phyloP scores from a whole-genome alignment of 1,140 invertebrate genomes.

The Drepana arcuata region DNA sequence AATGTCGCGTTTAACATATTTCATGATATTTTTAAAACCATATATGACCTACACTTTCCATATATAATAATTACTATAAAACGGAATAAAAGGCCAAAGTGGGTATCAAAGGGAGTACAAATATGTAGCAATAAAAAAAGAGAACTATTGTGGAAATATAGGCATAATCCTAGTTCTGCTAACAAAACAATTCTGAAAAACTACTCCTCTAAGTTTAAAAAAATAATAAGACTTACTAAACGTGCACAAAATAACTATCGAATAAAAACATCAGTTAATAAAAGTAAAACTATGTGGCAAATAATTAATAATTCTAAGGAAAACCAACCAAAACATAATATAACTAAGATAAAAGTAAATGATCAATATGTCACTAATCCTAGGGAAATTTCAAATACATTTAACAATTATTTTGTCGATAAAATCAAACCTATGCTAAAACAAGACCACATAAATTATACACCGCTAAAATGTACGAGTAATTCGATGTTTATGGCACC shows the following conservation, averaged over 20 bases:
- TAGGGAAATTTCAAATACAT: not conserved
- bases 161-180: not conserved
- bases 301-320: constrained; percentile 2
- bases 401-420: not conserved
- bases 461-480: not conserved
- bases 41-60: constrained; percentile 19
- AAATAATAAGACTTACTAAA: not conserved
- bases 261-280: constrained; percentile 1
- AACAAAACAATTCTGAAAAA: not conserved
- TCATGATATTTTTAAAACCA: constrained; percentile 9
- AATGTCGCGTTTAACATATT: constrained; percentile 11
- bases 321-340: not conserved
- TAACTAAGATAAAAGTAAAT: not conserved
- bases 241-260: not conserved
- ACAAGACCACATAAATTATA: not conserved
- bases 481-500: not conserved
- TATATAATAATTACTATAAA: constrained; percentile 3
- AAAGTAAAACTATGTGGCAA: constrained; percentile 4
- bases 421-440: not conserved
- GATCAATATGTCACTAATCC: not conserved
- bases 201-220: not conserved
- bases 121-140: constrained; percentile 15
- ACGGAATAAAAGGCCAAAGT: constrained; percentile 5
- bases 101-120: constrained; percentile 17
- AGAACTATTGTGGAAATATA: constrained; percentile 3